Evolutionary conservation across 2,888 invertebrate species (phyloP).

Genomic region (Malthinus seriepunctatus): DNA sequence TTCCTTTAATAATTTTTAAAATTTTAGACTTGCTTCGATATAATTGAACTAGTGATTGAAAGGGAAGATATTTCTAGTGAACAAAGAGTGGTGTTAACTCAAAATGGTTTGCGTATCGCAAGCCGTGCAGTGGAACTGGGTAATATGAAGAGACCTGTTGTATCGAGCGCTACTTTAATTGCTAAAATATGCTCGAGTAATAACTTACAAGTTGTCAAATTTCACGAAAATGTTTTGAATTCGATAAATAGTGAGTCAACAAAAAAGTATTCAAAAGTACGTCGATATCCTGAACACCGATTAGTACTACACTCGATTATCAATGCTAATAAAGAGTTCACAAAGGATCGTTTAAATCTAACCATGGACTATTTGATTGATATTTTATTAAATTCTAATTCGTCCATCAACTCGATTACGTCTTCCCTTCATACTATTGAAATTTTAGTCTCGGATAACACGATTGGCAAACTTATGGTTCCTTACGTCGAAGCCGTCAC

Average conservation of each 20-base stretch:
- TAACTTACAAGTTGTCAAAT: slow-evolving; percentile 5
- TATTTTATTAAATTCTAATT: neutral
- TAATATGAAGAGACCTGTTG: slow-evolving; percentile 7
- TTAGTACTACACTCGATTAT: slow-evolving; percentile 19
- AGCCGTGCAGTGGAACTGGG: neutral
- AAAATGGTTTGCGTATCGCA: neutral
- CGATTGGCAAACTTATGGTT: neutral
- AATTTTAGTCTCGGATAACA: slow-evolving; percentile 12
- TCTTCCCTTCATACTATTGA: slow-evolving; percentile 15
- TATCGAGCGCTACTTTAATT: neutral
- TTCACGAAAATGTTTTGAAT: slow-evolving; percentile 12
- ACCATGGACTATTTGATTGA: neutral
- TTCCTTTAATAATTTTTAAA: neutral
- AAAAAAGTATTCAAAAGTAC: slow-evolving; percentile 11
- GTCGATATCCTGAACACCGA: slow-evolving; percentile 20
- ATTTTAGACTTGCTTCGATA: slow-evolving; percentile 9
- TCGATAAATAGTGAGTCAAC: slow-evolving; percentile 13
- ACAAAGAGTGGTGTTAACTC: neutral
- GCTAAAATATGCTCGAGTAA: slow-evolving; percentile 4
- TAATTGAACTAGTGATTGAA: neutral
- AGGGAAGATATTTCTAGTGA: neutral
- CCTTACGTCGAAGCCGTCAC: slow-evolving; percentile 4
- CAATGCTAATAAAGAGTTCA: slow-evolving; percentile 4
- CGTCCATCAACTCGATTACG: slow-evolving; percentile 2
- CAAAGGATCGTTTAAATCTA: neutral